Base-by-base conservation (phyloP, 2,888 invertebrate genomes). In the Pegoplata infirma region DNA sequence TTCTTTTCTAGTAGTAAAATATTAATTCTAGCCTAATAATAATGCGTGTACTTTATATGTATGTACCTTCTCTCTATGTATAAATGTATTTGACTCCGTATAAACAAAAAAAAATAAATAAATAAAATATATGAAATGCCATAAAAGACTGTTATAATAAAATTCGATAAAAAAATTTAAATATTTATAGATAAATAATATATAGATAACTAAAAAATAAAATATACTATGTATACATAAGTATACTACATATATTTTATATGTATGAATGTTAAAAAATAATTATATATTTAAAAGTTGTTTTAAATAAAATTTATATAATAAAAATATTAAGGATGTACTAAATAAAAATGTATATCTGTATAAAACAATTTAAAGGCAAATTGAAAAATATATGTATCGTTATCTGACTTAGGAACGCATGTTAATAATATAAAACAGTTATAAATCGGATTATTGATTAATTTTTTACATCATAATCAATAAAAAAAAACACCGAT, bases 61-160 rank as follows among this genome's bases (percentile, higher is more conserved):
- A 17, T 32, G 32, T 47, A 32, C 28, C 16, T n/a, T 63, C 19
- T 23, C 23, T 63, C 28, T 12, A 36, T 64, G 7, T 28, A 17
- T 28, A 55, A 12, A 51, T 61, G 55, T 72, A 46, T 64, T 47
- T 32, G 21, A 23, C 36, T 19, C 6, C 6, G 25, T 5, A 6
- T 25, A 25, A 25, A 21, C n/a, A 19, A 61, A 23, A 61, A 63
- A 28, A 68, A 61, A 44, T 61, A 47, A 47, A 47, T 46, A 61
- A 49, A 49, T 58, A 71, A 67, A 75, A 21, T 36, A 59, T n/a
- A n/a, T 51, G 32, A 84, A 86, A 85, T 81, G 84, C 86, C 84
- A 85, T 84, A 85, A 84, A 86, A 86, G 86, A 86, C 86, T 86
- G 86, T 86, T 86, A 82, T 82, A 82, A 74, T 80, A 81, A 84